phyloP scores from a whole-genome alignment of 2,797 vertebrate species.

The Molossus molossus region DNA sequence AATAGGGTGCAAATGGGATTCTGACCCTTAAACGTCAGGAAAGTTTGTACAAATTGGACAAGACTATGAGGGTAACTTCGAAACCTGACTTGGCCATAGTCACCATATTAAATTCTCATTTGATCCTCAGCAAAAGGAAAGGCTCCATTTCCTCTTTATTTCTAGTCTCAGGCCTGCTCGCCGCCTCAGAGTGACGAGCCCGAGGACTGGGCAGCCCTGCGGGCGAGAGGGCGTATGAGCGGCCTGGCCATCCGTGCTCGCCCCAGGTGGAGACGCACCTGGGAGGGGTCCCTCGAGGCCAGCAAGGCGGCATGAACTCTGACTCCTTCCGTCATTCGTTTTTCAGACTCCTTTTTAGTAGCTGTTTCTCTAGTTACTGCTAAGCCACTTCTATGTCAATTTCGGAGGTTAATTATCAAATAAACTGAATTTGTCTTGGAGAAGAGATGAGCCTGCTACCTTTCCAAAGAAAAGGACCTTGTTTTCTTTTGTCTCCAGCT shows the following conservation, averaged over 20 bases:
- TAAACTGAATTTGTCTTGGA: background rate
- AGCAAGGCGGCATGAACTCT: constrained; percentile 50
- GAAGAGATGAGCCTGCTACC: background rate
- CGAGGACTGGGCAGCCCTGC: constrained; percentile 84
- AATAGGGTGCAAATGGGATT: constrained; percentile 58
- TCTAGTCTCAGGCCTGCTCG: constrained; percentile 55
- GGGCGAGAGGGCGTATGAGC: constrained; percentile 85
- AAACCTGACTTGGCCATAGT: accelerated
- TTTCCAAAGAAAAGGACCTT: background rate
- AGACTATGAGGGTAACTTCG: background rate
- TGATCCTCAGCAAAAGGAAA: constrained; percentile 79
- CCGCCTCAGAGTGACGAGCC: background rate
- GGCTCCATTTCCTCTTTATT: constrained; percentile 26
- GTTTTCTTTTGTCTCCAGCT: background rate
- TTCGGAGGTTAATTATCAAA: background rate
- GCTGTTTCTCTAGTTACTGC: constrained; percentile 44
- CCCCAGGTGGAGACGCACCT: constrained; percentile 85
- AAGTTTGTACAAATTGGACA: constrained; percentile 81
- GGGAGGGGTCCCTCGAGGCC: background rate
- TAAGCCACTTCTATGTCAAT: background rate
- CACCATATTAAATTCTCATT: background rate
- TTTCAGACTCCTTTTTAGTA: background rate
- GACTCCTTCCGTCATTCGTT: background rate
- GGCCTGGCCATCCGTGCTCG: constrained; percentile 82
- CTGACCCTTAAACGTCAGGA: constrained; percentile 9